A percentile compares a stretch with the other conserved stretches of the same genome.
These are phyloP conservation scores for Callithrix jacchus DNA, from an alignment of 2,113 vertebrate species.

Conservation along the genomic window DNA sequence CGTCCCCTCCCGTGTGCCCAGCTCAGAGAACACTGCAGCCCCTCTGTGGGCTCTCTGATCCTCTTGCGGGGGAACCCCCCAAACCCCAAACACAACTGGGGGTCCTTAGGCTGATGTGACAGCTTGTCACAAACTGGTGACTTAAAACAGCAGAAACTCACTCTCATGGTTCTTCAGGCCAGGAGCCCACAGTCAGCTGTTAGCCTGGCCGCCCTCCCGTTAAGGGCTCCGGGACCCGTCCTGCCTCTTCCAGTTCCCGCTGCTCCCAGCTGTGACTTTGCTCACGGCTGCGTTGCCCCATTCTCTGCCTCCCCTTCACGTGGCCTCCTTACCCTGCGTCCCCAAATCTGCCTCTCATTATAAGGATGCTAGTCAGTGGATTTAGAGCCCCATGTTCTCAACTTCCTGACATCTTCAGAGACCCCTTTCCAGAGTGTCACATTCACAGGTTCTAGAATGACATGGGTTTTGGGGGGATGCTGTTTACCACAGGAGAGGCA, in stretches of 20 bases:
- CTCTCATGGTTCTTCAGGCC: neutral
- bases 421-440: neutral
- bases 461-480: fast-evolving
- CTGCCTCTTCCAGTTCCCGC: neutral
- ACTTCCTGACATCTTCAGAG: neutral
- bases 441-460: neutral
- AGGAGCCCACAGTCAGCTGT: too few species aligned
- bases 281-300: neutral
- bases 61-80: neutral
- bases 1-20: neutral
- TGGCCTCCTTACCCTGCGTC: neutral
- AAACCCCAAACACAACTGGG: neutral
- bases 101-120: neutral
- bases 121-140: neutral
- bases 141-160: neutral
- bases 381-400: neutral
- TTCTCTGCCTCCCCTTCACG: fast-evolving
- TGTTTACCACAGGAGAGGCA: neutral
- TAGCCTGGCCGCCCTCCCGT: neutral
- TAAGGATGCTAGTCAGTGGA: neutral
- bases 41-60: neutral
- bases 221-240: fast-evolving
- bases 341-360: neutral
- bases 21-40: neutral
- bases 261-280: neutral